phyloP scores from a whole-genome alignment of 2,113 vertebrate genomes.

The Pao palembangensis region DNA sequence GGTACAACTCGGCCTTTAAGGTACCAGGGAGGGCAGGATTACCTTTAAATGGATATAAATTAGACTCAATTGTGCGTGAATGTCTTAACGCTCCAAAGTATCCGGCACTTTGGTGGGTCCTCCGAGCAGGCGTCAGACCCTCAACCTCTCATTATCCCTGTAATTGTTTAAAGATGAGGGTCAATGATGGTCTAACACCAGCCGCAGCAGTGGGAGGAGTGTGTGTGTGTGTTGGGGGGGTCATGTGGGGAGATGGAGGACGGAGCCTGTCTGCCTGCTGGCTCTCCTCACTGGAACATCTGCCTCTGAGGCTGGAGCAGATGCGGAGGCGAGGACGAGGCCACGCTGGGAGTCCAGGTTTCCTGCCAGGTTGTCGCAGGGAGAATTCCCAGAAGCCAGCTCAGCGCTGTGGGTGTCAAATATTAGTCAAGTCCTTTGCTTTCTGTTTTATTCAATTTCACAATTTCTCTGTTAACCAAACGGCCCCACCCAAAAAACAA shows the following conservation, averaged over 20 bases:
- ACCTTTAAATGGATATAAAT: slow-evolving; percentile 26
- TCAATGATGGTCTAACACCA: slow-evolving; percentile 49
- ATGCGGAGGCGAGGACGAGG: slow-evolving; percentile 56
- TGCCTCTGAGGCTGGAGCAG: slow-evolving; percentile 63
- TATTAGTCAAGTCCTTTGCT: slow-evolving; percentile 5
- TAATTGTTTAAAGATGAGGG: slow-evolving; percentile 59
- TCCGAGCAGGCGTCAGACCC: slow-evolving; percentile 25
- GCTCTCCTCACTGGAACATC: slow-evolving; percentile 62
- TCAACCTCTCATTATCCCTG: slow-evolving; percentile 37
- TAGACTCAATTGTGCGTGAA: not conserved
- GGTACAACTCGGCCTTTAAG: slow-evolving; percentile 33
- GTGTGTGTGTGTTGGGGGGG: slow-evolving; percentile 27
- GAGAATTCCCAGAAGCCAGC: slow-evolving; percentile 12
- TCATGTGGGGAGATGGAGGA: slow-evolving; percentile 18
- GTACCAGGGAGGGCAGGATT: slow-evolving; percentile 2
- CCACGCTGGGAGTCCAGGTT: slow-evolving; percentile 16
- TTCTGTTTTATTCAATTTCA: not conserved
- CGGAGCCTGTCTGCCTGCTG: slow-evolving; percentile 49
- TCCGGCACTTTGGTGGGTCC: not conserved
- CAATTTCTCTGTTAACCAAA: not conserved
- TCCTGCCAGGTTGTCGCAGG: slow-evolving; percentile 23
- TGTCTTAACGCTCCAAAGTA: too few species aligned
- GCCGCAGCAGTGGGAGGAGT: slow-evolving; percentile 26
- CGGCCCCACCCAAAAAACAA: slow-evolving; percentile 9
- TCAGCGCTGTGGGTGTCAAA: slow-evolving; percentile 13